Percentiles rank a stretch among this genome's conserved stretches.
These are phyloP conservation scores for Drosophila antonietae DNA, from an alignment of 2,888 invertebrate species.

Conservation along the genomic window DNA sequence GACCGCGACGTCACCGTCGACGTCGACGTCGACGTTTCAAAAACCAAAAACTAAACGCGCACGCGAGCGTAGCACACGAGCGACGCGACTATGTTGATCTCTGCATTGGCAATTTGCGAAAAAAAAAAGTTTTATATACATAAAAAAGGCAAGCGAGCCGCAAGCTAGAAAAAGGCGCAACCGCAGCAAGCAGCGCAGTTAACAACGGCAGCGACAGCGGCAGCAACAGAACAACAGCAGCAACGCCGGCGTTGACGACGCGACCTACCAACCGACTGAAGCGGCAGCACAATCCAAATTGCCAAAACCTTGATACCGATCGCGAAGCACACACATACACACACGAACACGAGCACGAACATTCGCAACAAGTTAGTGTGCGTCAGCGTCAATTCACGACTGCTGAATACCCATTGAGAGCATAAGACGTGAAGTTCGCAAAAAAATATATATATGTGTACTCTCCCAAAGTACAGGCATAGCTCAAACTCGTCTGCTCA, in stretches of 20 bases:
- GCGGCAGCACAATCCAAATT: conserved; percentile 80
- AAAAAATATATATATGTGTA: not conserved
- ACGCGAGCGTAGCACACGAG: conserved; percentile 66
- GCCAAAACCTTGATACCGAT: conserved; percentile 84
- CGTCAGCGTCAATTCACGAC: conserved; percentile 20
- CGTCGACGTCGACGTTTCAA: conserved; percentile 32
- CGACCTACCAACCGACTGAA: conserved; percentile 82
- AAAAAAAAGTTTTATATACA: conserved; percentile 56
- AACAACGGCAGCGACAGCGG: conserved; percentile 39
- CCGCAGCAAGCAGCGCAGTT: conserved; percentile 61
- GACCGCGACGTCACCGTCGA: conserved; percentile 21
- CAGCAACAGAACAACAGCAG: conserved; percentile 55
- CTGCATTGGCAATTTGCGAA: conserved; percentile 77
- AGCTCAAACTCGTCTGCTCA: not conserved
- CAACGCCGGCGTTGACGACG: conserved; percentile 64
- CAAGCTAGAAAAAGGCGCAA: conserved; percentile 78
- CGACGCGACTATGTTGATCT: conserved; percentile 70
- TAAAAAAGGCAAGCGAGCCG: conserved; percentile 42
- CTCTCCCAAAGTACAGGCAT: not conserved
- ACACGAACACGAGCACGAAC: conserved; percentile 15
- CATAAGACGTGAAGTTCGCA: not conserved
- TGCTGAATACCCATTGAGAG: conserved; percentile 34
- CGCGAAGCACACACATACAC: conserved; percentile 61
- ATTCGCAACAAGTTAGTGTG: conserved; percentile 20
- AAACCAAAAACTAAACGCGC: conserved; percentile 62